Conservation (phyloP, 2,113 vertebrate species). For the Apistogramma diplotaenia region DNA sequence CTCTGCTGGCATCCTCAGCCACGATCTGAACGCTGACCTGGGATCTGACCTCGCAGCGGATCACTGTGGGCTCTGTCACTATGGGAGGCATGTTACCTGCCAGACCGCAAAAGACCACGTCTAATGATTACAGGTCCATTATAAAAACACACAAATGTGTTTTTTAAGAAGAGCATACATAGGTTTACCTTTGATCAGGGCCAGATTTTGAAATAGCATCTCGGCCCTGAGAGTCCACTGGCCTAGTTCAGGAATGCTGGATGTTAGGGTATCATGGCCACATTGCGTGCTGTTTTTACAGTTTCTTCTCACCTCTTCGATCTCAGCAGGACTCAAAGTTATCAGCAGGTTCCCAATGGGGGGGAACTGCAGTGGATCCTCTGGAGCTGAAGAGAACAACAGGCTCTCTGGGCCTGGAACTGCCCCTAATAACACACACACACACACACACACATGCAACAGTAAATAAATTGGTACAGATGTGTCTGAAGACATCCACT, state of each 20-base stretch:
- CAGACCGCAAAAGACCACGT: not conserved
- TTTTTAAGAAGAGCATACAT: not conserved
- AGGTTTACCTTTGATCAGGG: constrained; percentile 67
- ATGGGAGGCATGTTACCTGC: constrained; percentile 80
- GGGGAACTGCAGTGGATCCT: constrained; percentile 31
- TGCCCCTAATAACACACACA: constrained; percentile 68
- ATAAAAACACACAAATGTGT: not conserved
- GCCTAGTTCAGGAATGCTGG: constrained; percentile 62
- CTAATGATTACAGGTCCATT: not conserved
- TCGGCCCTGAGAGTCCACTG: constrained; percentile 62
- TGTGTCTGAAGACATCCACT: not conserved
- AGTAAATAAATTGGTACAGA: not conserved
- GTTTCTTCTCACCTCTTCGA: constrained; percentile 51
- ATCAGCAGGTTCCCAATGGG: constrained; percentile 57
- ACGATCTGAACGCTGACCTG: constrained; percentile 63
- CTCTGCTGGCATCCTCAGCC: constrained; percentile 75
- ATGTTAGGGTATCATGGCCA: constrained; percentile 73
- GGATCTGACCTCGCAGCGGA: constrained; percentile 70
- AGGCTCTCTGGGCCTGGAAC: constrained; percentile 81
- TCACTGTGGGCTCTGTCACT: constrained; percentile 72
- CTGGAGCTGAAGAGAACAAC: constrained; percentile 60
- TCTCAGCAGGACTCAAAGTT: constrained; percentile 45
- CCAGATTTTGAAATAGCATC: constrained; percentile 49
- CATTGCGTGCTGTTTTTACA: constrained; percentile 72
- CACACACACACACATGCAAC: not conserved